Evolutionary conservation across 2,888 invertebrate species (phyloP).

Genomic region (Gerosis bhagava): DNA sequence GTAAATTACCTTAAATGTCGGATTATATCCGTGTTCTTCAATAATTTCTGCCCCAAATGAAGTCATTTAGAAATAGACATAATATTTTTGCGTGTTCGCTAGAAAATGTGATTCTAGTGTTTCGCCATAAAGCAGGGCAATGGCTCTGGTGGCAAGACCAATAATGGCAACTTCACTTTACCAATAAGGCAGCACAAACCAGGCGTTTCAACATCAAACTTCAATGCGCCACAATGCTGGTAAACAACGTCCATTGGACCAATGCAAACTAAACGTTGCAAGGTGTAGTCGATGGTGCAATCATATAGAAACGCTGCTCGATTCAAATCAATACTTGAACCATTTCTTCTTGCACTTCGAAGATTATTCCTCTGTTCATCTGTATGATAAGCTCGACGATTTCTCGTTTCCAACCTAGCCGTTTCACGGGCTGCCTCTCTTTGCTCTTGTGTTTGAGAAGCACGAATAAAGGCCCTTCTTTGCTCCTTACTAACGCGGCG

Average conservation of each 20-base stretch:
- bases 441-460: conserved; percentile 41
- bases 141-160: conserved; percentile 3
- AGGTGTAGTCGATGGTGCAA: conserved; percentile 20
- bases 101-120: too few species aligned
- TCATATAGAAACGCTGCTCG: conserved; percentile 36
- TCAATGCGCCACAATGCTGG: conserved; percentile 18
- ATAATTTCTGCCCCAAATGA: conserved; percentile 7
- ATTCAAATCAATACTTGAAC: conserved; percentile 44
- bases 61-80: conserved; percentile 4
- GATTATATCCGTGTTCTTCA: conserved; percentile 12
- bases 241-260: conserved; percentile 15
- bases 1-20: conserved; percentile 14
- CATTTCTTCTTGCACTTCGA: conserved; percentile 40
- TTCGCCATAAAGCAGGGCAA: background rate
- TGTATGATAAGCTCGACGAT: conserved; percentile 40
- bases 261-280: conserved; percentile 11
- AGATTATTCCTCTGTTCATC: conserved; percentile 39
- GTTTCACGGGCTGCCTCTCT: conserved; percentile 43
- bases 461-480: conserved; percentile 35
- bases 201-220: conserved; percentile 10
- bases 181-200: conserved; percentile 11
- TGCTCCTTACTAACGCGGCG: conserved; percentile 39
- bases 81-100: background rate
- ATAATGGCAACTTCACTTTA: conserved; percentile 5
- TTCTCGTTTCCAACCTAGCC: conserved; percentile 40